A percentile compares a stretch with the other conserved stretches of the same genome.
Evolutionary conservation across 2,113 vertebrate genomes (phyloP).

Genomic region (Pitta sordida): DNA sequence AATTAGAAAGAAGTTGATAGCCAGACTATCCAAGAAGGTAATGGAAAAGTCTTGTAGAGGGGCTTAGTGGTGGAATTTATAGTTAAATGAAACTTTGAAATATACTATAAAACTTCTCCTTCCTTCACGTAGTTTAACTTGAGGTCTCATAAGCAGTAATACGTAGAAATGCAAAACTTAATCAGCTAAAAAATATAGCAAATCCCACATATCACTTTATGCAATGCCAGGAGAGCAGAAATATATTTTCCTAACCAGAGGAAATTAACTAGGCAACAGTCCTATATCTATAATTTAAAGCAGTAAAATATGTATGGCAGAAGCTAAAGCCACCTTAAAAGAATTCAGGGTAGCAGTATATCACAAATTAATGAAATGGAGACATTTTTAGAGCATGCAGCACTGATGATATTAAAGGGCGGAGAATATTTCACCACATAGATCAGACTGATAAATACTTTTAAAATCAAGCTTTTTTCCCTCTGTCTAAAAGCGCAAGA

Average conservation of each 20-base stretch:
- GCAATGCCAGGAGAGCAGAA: conserved; percentile 45
- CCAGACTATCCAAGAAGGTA: conserved; percentile 49
- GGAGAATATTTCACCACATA: conserved; percentile 22
- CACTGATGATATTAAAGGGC: conserved; percentile 15
- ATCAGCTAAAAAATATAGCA: conserved; percentile 57
- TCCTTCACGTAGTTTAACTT: conserved; percentile 40
- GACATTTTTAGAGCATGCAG: conserved; percentile 58
- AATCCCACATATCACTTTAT: conserved; percentile 53
- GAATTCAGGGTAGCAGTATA: conserved; percentile 51
- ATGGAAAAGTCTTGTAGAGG: conserved; percentile 60
- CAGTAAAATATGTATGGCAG: conserved; percentile 65
- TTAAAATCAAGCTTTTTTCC: background rate
- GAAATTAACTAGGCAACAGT: conserved; percentile 67
- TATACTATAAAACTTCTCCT: conserved; percentile 43
- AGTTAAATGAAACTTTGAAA: conserved; percentile 61
- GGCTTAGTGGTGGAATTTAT: conserved; percentile 48
- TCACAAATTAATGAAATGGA: conserved; percentile 66
- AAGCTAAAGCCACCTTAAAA: conserved; percentile 62
- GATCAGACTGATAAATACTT: conserved; percentile 32
- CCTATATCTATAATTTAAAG: conserved; percentile 61
- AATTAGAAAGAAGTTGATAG: conserved; percentile 67
- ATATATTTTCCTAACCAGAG: conserved; percentile 67
- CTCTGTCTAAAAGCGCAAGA: background rate
- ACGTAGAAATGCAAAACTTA: conserved; percentile 52
- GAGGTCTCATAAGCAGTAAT: conserved; percentile 56